phyloP scores from a whole-genome alignment of 2,888 invertebrate species.

The Matsumyia berberina region DNA sequence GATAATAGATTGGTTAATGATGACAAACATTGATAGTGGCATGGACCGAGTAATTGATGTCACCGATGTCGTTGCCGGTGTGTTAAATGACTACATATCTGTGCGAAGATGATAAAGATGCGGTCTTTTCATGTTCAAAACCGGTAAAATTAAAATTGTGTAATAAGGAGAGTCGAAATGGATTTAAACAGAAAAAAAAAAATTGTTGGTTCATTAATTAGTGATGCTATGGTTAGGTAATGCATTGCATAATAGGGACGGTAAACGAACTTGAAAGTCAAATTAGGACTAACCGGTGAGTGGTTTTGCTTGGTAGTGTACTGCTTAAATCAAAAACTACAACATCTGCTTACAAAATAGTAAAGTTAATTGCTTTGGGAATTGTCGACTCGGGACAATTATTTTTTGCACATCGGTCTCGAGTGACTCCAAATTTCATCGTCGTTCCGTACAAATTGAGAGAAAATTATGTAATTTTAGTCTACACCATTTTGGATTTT shows the following conservation, averaged over 20 bases:
- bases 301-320: neutral
- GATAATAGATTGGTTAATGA: conserved; percentile 36
- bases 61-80: neutral
- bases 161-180: neutral
- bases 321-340: no score
- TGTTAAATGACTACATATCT: conserved; percentile 18
- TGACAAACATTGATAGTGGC: conserved; percentile 27
- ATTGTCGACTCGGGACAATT: no score
- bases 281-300: neutral
- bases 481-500: no score
- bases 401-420: no score
- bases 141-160: conserved; percentile 5
- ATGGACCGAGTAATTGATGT: conserved; percentile 6
- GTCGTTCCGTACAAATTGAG: no score
- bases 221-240: neutral
- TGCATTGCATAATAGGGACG: neutral
- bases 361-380: no score
- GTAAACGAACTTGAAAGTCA: conserved; percentile 5
- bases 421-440: no score
- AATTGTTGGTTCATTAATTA: neutral
- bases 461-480: no score
- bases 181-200: neutral
- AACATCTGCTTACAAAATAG: no score
- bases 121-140: conserved; percentile 3
- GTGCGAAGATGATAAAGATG: neutral